Base-by-base conservation (phyloP, 2,113 vertebrate species). In the Mionectes macconnelli region DNA sequence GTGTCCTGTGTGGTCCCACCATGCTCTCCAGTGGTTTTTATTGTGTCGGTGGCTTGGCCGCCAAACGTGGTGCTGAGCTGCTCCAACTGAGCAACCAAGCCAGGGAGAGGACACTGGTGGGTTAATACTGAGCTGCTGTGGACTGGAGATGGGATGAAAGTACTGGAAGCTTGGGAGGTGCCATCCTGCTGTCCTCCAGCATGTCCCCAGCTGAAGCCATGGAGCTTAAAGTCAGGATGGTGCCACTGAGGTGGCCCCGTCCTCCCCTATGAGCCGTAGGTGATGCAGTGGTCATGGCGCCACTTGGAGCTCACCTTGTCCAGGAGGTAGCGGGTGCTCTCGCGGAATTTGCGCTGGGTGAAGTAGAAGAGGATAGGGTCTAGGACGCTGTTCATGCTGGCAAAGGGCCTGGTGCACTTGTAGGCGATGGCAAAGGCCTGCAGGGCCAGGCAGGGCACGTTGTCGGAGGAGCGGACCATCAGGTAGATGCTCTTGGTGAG, bases 351-450 rank as follows among this genome's bases (percentile, higher is more conserved):
- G 68, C 98, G 98, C 59, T 99, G 98, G 1, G 99, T 99, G 96
- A 99, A 99, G 95, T 99, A 99, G 97, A 99, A 99, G 77, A 99
- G 98, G 88, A 99, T 99, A 39, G 99, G 99, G 66, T 99, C 99
- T 3, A 99, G 97, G 25, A 99, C 98, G 1, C 99, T 99, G 98
- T 99, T 99, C 98, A 99, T 99, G 89, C 99, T 99, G 96, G 99
- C 99, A 0, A 99, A 99, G 7, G 99, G 99, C 76, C 99, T 95
- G 0, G 99, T 99, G 97, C 98, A 97, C 94, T 99, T 99, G 93
- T 99, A 99, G 81, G 99, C 97, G 1, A 99, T 98, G 1, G 99
- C 98, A 3, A 99, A 99, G 1, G 98, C 72, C 97, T 99, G 98
- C 23, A 98, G 94, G 0, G 95, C 60, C 0, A 95, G 73, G 84